Evolutionary conservation across 2,113 vertebrate species (phyloP).

Genomic region (Misgurnus anguillicaudatus): DNA sequence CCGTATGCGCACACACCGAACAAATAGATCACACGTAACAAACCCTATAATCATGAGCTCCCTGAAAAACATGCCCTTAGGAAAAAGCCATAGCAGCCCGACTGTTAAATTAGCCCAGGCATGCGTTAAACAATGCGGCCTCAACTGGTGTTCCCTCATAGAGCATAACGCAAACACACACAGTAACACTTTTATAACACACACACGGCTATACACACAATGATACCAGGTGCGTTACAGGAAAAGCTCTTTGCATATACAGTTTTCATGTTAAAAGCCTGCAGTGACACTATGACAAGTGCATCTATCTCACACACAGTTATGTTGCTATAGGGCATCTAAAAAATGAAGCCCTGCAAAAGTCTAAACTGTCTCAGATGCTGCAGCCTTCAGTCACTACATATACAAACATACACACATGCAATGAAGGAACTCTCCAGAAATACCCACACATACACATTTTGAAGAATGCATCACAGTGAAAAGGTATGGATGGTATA

Average conservation of each 20-base stretch:
- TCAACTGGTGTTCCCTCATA: slow-evolving; percentile 58
- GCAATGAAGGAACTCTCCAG: slow-evolving; percentile 16
- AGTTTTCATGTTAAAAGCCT: slow-evolving; percentile 18
- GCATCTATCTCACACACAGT: slow-evolving; percentile 29
- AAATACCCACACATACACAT: slow-evolving; percentile 5
- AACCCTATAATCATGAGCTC: slow-evolving; percentile 72
- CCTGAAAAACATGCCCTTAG: slow-evolving; percentile 68
- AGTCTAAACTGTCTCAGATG: slow-evolving; percentile 8
- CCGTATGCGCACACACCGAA: slow-evolving; percentile 8
- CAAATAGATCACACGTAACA: slow-evolving; percentile 37
- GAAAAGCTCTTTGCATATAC: slow-evolving; percentile 22
- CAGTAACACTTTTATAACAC: slow-evolving; percentile 48
- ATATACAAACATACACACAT: slow-evolving; percentile 3
- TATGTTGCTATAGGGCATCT: slow-evolving; percentile 19
- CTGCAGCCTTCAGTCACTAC: slow-evolving; percentile 7
- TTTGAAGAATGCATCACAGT: background rate
- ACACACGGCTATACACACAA: slow-evolving; percentile 15
- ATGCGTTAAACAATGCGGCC: slow-evolving; percentile 75
- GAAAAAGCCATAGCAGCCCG: slow-evolving; percentile 59
- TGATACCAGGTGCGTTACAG: slow-evolving; percentile 36
- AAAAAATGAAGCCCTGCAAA: slow-evolving; percentile 22
- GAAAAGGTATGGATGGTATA: background rate
- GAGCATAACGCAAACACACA: slow-evolving; percentile 40
- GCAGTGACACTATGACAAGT: background rate
- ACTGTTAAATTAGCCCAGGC: slow-evolving; percentile 73